These are phyloP conservation scores for Papilio machaon DNA, from an alignment of 1,140 invertebrate species.

Conservation along the genomic window DNA sequence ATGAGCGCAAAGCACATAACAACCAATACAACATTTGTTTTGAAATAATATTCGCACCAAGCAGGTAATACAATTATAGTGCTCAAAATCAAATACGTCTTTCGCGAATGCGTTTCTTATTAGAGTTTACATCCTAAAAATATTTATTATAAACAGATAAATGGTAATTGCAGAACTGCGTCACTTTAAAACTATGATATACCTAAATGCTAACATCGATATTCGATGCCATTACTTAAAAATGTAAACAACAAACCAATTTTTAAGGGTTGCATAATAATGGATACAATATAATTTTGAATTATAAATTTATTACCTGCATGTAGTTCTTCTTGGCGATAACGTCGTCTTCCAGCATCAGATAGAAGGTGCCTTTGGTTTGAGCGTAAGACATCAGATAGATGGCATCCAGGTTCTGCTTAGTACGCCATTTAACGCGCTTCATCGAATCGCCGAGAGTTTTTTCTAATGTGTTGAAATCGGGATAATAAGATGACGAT, in stretches of 20 bases:
- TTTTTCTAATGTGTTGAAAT: constrained; percentile 88
- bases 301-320: constrained; percentile 68
- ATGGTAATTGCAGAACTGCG: background rate
- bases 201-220: background rate
- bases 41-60: background rate
- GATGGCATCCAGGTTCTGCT: constrained; percentile 98
- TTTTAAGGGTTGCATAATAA: background rate
- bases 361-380: constrained; percentile 89
- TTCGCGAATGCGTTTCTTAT: too few species aligned
- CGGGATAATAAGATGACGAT: constrained; percentile 93
- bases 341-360: constrained; percentile 98
- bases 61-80: background rate
- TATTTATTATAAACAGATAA: background rate
- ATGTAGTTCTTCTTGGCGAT: constrained; percentile 94
- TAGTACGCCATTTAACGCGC: constrained; percentile 96
- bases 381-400: constrained; percentile 98
- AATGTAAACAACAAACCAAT: background rate
- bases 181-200: background rate
- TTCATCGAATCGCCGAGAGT: constrained; percentile 95
- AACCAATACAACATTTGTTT: background rate
- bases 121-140: too few species aligned
- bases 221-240: background rate
- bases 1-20: background rate
- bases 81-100: too few species aligned
- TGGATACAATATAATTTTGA: background rate